phyloP scores from a whole-genome alignment of 37 sponge, comb jelly and placozoan species.

The Corticium candelabrum region DNA sequence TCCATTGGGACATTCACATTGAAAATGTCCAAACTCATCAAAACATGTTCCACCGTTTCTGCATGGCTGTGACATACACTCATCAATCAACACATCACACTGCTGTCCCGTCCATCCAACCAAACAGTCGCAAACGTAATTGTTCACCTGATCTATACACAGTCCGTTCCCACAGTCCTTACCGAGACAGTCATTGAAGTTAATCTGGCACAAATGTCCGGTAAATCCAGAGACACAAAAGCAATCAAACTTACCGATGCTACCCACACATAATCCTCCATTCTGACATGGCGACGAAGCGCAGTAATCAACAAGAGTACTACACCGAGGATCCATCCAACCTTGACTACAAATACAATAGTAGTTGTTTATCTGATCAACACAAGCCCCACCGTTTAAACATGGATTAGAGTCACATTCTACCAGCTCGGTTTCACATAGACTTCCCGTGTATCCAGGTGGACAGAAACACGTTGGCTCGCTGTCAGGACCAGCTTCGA shows the following conservation, averaged over 20 bases:
- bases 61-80: constrained; percentile 8
- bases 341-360: background rate
- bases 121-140: background rate
- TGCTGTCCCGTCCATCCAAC: background rate
- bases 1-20: background rate
- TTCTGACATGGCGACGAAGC: background rate
- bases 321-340: constrained; percentile 1
- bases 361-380: constrained; percentile 1
- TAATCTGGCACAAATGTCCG: background rate
- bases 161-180: constrained; percentile 5
- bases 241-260: background rate
- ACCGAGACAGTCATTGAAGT: constrained; percentile 6
- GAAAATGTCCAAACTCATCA: background rate
- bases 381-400: constrained; percentile 22
- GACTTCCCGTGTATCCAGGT: constrained; percentile 13
- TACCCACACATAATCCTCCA: background rate
- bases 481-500: background rate
- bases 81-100: constrained; percentile 9
- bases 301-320: background rate
- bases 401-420: constrained; percentile 1
- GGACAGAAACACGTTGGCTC: background rate
- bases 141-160: background rate
- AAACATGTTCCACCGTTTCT: constrained; percentile 2
- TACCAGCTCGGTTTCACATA: constrained; percentile 22
- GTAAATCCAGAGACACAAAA: background rate